phyloP scores from a whole-genome alignment of 1,140 invertebrate species.

The Drosophila funebris region DNA sequence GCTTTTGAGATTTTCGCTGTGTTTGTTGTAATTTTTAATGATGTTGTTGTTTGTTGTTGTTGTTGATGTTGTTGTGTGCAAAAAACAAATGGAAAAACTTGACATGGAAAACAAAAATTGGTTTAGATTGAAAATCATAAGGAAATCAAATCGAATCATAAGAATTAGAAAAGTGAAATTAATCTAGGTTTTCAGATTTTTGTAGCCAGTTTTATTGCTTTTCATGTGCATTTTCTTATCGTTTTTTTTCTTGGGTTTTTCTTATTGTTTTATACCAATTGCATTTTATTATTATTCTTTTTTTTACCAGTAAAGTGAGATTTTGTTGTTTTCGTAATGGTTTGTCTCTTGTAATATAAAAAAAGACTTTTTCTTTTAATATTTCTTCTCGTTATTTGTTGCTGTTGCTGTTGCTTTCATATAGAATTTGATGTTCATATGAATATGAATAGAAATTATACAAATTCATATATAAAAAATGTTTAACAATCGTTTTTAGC shows the following conservation, averaged over 20 bases:
- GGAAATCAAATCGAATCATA: slow-evolving; percentile 19
- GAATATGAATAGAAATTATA: slow-evolving; percentile 72
- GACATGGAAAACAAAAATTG: slow-evolving; percentile 46
- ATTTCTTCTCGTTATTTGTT: slow-evolving; percentile 39
- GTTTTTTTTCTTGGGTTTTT: slow-evolving; percentile 23
- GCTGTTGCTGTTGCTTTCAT: slow-evolving; percentile 30
- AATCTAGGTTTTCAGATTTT: slow-evolving; percentile 21
- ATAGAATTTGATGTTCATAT: slow-evolving; percentile 54
- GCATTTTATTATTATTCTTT: slow-evolving; percentile 25
- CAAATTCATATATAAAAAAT: slow-evolving; percentile 77
- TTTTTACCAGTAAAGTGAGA: slow-evolving; percentile 74
- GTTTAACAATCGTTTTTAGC: slow-evolving; percentile 75
- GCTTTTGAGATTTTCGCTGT: slow-evolving; percentile 41
- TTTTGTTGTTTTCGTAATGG: slow-evolving; percentile 33
- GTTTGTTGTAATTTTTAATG: slow-evolving; percentile 32
- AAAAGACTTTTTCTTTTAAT: slow-evolving; percentile 44
- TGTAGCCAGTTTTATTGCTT: slow-evolving; percentile 75
- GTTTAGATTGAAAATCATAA: slow-evolving; percentile 62
- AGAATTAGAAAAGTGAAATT: slow-evolving; percentile 11
- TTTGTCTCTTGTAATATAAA: slow-evolving; percentile 82
- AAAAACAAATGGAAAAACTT: slow-evolving; percentile 43
- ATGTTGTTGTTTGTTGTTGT: slow-evolving; percentile 35
- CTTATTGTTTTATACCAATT: slow-evolving; percentile 49
- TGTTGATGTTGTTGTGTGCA: slow-evolving; percentile 57
- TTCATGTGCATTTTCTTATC: slow-evolving; percentile 61